A percentile compares a stretch with the other conserved stretches of the same genome.
Conservation (phyloP, 2,113 vertebrate species). For the Oryctolagus cuniculus region mOryCun1.1 NC_091441.1:58078001-58078500, state of each 20-base stretch:
- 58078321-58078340: constrained; percentile 18
- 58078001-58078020: no score
- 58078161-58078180: not conserved
- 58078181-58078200: not conserved
- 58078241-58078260: not conserved
- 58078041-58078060: no score
- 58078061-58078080: no score
- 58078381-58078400: not conserved
- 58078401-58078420: no score
- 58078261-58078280: not conserved
- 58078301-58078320: not conserved
- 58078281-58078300: constrained; percentile 13
- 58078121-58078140: not conserved
- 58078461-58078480: no score
- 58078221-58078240: not conserved
- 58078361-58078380: not conserved
- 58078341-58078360: not conserved
- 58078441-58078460: no score
- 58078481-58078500: no score
- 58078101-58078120: not conserved
- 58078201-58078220: not conserved
- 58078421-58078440: no score
- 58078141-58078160: not conserved
- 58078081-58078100: no score
- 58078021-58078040: no score